Percentiles rank a stretch among this genome's conserved stretches.
phyloP scores from a whole-genome alignment of 2,888 invertebrate species.

The Sinodicranocentrus sp. region DNA sequence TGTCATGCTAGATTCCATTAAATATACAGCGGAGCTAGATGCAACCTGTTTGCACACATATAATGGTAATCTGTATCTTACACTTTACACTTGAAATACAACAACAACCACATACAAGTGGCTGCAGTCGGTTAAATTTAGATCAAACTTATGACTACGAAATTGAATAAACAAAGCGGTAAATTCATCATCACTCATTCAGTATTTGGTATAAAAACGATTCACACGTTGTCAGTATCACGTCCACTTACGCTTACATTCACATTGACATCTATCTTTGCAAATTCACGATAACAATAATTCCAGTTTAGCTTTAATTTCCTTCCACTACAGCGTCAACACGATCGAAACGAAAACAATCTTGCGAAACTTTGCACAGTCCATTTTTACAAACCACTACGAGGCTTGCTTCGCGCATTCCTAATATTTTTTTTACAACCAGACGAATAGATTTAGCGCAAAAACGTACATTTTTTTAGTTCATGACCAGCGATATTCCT shows the following conservation, averaged over 20 bases:
- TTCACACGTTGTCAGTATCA: slow-evolving; percentile 70
- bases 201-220: slow-evolving; percentile 68
- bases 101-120: slow-evolving; percentile 34
- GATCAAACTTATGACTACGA: slow-evolving; percentile 58
- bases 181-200: slow-evolving; percentile 63
- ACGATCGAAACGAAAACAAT: background rate
- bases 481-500: slow-evolving; percentile 60
- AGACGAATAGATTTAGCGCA: slow-evolving; percentile 1
- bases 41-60: slow-evolving; percentile 29
- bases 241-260: slow-evolving; percentile 54
- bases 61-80: slow-evolving; percentile 54
- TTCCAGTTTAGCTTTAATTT: background rate
- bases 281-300: background rate
- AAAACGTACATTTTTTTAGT: slow-evolving; percentile 39
- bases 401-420: background rate
- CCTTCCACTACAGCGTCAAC: background rate
- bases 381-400: background rate
- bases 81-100: slow-evolving; percentile 49
- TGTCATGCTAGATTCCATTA: slow-evolving; percentile 58
- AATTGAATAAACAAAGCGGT: slow-evolving; percentile 56
- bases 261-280: slow-evolving; percentile 17
- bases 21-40: slow-evolving; percentile 36
- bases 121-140: slow-evolving; percentile 2
- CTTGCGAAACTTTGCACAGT: slow-evolving; percentile 4
- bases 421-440: background rate